These are phyloP conservation scores for Nephrocerus scutellatus DNA, from an alignment of 2,888 invertebrate species.

Conservation along the genomic window DNA sequence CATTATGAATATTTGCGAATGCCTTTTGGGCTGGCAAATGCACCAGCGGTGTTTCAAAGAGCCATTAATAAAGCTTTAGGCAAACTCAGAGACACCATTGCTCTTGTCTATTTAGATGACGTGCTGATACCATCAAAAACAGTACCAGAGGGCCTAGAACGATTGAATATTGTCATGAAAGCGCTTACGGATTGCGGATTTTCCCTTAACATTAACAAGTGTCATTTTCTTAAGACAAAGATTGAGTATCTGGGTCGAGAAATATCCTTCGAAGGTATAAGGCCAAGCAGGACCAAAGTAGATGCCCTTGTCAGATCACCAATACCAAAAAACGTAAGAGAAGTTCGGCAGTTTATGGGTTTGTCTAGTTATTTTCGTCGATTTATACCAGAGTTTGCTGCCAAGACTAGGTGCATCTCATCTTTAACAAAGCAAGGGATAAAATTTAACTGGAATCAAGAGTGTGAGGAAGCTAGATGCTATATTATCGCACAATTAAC, in stretches of 20 bases:
- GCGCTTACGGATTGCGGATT: background rate
- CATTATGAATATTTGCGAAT: slow-evolving; percentile 7
- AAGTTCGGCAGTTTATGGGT: slow-evolving; percentile 13
- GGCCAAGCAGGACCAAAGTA: slow-evolving; percentile 9
- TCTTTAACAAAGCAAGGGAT: slow-evolving; percentile 7
- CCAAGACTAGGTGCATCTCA: slow-evolving; percentile 10
- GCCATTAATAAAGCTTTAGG: too few species aligned
- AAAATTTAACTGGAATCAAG: slow-evolving; percentile 7
- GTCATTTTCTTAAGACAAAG: background rate
- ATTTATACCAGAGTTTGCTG: slow-evolving; percentile 11
- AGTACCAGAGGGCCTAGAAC: slow-evolving; percentile 10
- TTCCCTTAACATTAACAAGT: slow-evolving; percentile 2
- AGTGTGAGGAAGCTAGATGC: slow-evolving; percentile 7
- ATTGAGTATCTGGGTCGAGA: slow-evolving; percentile 4
- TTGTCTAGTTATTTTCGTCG: slow-evolving; percentile 16
- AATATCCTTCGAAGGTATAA: background rate
- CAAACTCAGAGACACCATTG: slow-evolving; percentile 4
- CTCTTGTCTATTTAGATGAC: slow-evolving; percentile 21
- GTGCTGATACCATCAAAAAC: slow-evolving; percentile 17
- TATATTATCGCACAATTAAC: slow-evolving; percentile 8
- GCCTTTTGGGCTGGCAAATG: slow-evolving; percentile 3
- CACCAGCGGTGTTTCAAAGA: slow-evolving; percentile 4
- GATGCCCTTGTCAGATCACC: slow-evolving; percentile 7
- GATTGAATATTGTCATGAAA: background rate
- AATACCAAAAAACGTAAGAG: slow-evolving; percentile 10